Conservation (phyloP, 2,113 vertebrate genomes). For the Taxidea taxus region DNA sequence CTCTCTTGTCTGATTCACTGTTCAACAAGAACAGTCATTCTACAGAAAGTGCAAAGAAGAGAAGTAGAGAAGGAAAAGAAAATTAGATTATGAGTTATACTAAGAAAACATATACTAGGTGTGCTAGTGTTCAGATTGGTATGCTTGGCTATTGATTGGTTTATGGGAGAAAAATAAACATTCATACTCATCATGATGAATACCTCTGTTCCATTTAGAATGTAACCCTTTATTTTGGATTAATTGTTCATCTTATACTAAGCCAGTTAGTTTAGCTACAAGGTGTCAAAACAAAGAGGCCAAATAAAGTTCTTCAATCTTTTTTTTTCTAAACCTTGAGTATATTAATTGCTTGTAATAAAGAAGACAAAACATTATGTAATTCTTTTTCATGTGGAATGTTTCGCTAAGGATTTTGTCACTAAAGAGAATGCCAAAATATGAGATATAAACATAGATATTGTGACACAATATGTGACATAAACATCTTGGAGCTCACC, state of each 20-base stretch:
- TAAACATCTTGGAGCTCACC: neutral
- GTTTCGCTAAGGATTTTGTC: neutral
- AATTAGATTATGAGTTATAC: neutral
- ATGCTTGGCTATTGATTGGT: neutral
- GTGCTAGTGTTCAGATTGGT: neutral
- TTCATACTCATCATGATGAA: neutral
- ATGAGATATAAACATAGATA: neutral
- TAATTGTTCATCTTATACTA: neutral
- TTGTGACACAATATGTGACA: neutral
- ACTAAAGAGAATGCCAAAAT: neutral
- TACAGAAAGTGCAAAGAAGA: neutral
- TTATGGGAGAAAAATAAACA: neutral
- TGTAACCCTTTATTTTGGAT: conserved; percentile 4
- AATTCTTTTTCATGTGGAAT: neutral
- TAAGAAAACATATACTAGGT: neutral
- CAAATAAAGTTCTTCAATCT: neutral
- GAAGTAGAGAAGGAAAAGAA: neutral
- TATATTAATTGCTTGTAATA: neutral
- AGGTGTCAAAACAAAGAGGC: neutral
- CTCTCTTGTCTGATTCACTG: neutral
- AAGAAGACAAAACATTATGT: neutral
- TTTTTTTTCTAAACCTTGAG: neutral
- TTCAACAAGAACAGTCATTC: neutral
- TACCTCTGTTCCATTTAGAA: neutral
- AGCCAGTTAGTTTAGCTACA: neutral